These are phyloP conservation scores for Siphamia tubifer DNA, from an alignment of 2,113 vertebrate species.

Conservation along the genomic window DNA sequence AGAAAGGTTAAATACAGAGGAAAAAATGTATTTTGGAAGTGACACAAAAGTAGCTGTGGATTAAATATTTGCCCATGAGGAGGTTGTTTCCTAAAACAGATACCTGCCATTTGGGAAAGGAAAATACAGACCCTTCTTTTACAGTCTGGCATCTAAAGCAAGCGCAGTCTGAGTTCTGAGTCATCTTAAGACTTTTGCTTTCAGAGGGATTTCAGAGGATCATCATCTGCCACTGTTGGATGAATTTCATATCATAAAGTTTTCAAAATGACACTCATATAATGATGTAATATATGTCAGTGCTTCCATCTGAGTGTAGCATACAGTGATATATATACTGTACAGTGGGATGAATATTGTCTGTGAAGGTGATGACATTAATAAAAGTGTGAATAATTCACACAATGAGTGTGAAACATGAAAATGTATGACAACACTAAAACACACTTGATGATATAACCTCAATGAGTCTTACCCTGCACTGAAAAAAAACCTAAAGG, in stretches of 20 bases:
- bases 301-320: neutral
- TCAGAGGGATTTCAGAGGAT: conserved; percentile 41
- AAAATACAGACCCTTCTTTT: neutral
- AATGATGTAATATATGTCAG: conserved; percentile 4
- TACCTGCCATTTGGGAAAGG: neutral
- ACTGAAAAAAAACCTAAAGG: too few relatives aligned
- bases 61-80: neutral
- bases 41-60: too few relatives aligned
- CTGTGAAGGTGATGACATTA: neutral
- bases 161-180: conserved; percentile 36
- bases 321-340: too few relatives aligned
- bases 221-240: conserved; percentile 26
- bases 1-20: too few relatives aligned
- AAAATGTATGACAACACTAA: neutral
- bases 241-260: conserved; percentile 15
- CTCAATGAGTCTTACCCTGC: too few relatives aligned
- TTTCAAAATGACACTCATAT: conserved; percentile 2
- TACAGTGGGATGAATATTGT: neutral
- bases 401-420: neutral
- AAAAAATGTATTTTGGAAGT: too few relatives aligned
- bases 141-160: conserved; percentile 7
- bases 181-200: conserved; percentile 46
- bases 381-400: neutral
- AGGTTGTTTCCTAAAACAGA: conserved; percentile 10
- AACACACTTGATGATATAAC: too few relatives aligned